phyloP scores from a whole-genome alignment of 92 coral and sea anemone genomes.

The Porites divaricata region DNA sequence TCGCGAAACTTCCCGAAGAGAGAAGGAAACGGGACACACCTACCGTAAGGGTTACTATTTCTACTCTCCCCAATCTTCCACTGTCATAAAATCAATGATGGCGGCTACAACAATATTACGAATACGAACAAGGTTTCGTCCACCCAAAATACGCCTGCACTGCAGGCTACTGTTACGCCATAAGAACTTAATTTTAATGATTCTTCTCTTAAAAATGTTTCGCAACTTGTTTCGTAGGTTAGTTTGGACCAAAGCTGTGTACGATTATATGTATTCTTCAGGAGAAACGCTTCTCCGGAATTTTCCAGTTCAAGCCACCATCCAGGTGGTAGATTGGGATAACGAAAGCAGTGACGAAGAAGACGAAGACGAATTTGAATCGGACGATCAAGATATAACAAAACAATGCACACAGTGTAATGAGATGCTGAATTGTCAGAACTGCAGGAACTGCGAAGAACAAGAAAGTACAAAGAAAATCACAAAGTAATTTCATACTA shows the following conservation, averaged over 20 bases:
- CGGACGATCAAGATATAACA: slow-evolving; percentile 34
- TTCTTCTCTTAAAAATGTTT: too few species aligned
- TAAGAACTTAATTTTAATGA: too few species aligned
- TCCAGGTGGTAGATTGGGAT: slow-evolving; percentile 75
- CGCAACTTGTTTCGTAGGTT: slow-evolving; percentile 42
- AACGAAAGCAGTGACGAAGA: slow-evolving; percentile 73
- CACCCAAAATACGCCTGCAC: too few species aligned
- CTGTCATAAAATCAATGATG: too few species aligned
- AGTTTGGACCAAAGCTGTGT: slow-evolving; percentile 86
- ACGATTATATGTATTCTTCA: slow-evolving; percentile 87
- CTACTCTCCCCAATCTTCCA: too few species aligned
- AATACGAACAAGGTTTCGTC: too few species aligned
- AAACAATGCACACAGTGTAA: slow-evolving; percentile 4
- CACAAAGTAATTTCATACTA: not conserved
- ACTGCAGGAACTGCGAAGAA: slow-evolving; percentile 9
- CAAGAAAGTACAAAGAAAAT: slow-evolving; percentile 27
- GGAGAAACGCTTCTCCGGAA: slow-evolving; percentile 81
- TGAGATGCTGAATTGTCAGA: too few species aligned
- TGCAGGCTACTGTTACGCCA: too few species aligned
- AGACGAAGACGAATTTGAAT: slow-evolving; percentile 58
- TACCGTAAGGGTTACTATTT: too few species aligned
- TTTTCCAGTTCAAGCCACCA: slow-evolving; percentile 93
- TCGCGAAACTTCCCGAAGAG: too few species aligned
- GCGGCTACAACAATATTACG: too few species aligned
- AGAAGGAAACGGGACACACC: too few species aligned